These are phyloP conservation scores for Dolichopus griseipennis DNA, from an alignment of 2,888 invertebrate genomes.

Conservation along the genomic window DNA sequence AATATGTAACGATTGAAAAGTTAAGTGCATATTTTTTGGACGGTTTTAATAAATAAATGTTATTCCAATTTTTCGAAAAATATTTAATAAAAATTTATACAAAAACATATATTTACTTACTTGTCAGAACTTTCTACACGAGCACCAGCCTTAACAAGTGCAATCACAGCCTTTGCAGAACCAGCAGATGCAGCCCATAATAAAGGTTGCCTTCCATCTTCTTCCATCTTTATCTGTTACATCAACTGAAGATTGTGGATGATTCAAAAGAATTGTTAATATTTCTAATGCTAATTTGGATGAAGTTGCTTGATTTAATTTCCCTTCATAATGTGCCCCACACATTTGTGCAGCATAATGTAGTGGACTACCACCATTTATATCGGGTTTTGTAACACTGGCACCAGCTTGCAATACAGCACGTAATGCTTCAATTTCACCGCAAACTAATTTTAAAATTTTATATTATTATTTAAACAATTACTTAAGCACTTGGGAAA, in stretches of 20 bases:
- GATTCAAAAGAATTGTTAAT: conserved; percentile 68
- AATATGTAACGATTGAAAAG: too few relatives aligned
- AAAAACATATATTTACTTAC: conserved; percentile 30
- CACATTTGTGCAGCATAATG: conserved; percentile 98
- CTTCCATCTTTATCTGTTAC: conserved; percentile 86
- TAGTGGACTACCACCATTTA: conserved; percentile 88
- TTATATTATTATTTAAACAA: background rate
- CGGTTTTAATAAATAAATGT: too few relatives aligned
- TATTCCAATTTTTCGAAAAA: too few relatives aligned
- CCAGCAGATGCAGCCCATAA: conserved; percentile 98
- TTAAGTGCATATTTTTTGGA: too few relatives aligned
- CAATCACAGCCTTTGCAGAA: conserved; percentile 81
- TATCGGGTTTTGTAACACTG: conserved; percentile 78
- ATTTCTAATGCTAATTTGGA: conserved; percentile 48
- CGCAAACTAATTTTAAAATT: conserved; percentile 64
- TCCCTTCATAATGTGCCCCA: conserved; percentile 64
- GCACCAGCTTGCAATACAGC: conserved; percentile 79
- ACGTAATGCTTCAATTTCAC: conserved; percentile 80
- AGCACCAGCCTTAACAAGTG: conserved; percentile 80
- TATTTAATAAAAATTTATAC: too few relatives aligned
- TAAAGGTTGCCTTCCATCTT: conserved; percentile 87
- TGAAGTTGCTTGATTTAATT: conserved; percentile 32
- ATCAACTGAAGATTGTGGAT: conserved; percentile 71
- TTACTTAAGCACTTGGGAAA: too few relatives aligned
- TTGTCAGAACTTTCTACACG: conserved; percentile 74